phyloP scores from a whole-genome alignment of 1,140 invertebrate genomes.

The Hyles vespertilio region DNA sequence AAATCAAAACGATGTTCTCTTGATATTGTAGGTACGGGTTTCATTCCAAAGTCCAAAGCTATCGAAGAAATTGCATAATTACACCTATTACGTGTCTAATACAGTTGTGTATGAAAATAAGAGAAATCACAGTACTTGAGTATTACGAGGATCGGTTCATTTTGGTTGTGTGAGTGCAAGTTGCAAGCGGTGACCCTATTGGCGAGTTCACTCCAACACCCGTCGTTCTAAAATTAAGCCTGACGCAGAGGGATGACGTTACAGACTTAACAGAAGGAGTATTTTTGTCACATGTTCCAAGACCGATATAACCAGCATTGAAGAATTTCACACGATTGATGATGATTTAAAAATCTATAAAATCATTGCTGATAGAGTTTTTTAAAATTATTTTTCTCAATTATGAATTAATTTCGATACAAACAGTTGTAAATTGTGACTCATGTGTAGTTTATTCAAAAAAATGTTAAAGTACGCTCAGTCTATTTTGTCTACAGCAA shows the following conservation, averaged over 20 bases:
- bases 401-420: background rate
- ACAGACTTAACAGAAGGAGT: slow-evolving; percentile 31
- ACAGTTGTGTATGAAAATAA: too few species aligned
- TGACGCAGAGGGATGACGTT: slow-evolving; percentile 46
- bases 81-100: too few species aligned
- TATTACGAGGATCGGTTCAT: slow-evolving; percentile 8
- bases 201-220: slow-evolving; percentile 29
- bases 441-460: background rate
- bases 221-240: slow-evolving; percentile 43
- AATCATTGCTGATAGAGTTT: background rate
- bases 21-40: too few species aligned
- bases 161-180: slow-evolving; percentile 19
- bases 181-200: slow-evolving; percentile 42
- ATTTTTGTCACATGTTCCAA: slow-evolving; percentile 40
- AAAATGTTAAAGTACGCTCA: background rate
- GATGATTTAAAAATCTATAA: background rate
- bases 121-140: too few species aligned
- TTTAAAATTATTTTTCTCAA: too few species aligned
- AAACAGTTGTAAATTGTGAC: too few species aligned
- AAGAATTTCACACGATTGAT: too few species aligned
- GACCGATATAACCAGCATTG: too few species aligned
- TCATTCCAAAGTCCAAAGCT: too few species aligned
- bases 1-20: too few species aligned
- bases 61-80: too few species aligned
- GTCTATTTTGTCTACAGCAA: too few species aligned